These are phyloP conservation scores for Sorex fumeus DNA, from an alignment of 2,113 vertebrate species.

Conservation along the genomic window DNA sequence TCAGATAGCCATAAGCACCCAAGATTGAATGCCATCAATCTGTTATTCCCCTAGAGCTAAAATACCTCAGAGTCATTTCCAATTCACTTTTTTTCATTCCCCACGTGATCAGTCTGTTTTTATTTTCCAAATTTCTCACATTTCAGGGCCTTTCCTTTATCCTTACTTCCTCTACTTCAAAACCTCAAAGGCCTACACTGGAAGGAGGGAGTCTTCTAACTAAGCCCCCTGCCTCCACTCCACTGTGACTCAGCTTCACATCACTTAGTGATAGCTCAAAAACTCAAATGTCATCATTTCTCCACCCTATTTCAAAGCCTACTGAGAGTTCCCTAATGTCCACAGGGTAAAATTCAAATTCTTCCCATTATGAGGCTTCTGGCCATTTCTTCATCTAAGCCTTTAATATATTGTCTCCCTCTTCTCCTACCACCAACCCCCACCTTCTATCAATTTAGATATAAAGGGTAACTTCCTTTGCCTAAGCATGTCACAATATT, in stretches of 20 bases:
- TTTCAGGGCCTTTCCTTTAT: conserved; percentile 31
- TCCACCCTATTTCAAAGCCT: conserved; percentile 45
- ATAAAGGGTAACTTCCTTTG: conserved; percentile 38
- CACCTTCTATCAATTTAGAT: neutral
- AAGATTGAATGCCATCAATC: neutral
- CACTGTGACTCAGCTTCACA: conserved; percentile 28
- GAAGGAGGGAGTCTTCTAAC: neutral
- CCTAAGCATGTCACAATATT: too few relatives aligned
- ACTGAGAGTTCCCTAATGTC: neutral
- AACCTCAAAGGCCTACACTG: neutral
- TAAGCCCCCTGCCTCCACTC: neutral
- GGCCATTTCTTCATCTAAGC: neutral
- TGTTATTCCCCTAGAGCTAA: neutral
- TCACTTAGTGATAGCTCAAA: conserved; percentile 19
- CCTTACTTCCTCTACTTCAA: neutral
- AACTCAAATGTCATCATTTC: conserved; percentile 33
- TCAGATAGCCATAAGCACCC: neutral
- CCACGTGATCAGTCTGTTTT: neutral
- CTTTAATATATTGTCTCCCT: neutral
- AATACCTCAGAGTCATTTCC: conserved; percentile 20
- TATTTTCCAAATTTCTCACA: conserved; percentile 34
- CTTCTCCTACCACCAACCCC: neutral
- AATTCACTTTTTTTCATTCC: neutral
- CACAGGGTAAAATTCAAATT: conserved; percentile 9
- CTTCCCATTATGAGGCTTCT: neutral